Conservation (phyloP, 2,888 invertebrate genomes). For the Microctonus brassicae region DNA sequence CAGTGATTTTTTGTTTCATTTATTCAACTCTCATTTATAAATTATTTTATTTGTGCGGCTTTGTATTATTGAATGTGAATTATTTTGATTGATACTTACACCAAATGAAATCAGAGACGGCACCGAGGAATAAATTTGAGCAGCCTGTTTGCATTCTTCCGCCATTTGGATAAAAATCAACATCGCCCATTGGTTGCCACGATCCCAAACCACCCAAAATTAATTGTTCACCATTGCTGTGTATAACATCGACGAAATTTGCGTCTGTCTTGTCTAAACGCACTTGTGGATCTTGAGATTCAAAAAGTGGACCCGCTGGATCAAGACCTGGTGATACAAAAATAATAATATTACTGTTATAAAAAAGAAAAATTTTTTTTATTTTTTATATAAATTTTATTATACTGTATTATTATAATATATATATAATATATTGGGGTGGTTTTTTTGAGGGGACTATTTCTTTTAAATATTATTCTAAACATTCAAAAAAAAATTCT, state of each 20-base stretch:
- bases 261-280: constrained; percentile 89
- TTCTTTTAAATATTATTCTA: too few species aligned
- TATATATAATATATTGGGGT: too few species aligned
- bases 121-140: constrained; percentile 91
- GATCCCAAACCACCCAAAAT: constrained; percentile 90
- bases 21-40: background rate
- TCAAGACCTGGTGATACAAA: constrained; percentile 76
- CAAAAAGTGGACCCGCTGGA: constrained; percentile 92
- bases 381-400: too few species aligned
- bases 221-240: constrained; percentile 93
- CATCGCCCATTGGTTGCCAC: constrained; percentile 93
- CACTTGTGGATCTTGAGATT: constrained; percentile 88
- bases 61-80: background rate
- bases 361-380: too few species aligned
- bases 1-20: background rate
- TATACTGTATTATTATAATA: background rate
- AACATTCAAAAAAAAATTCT: too few species aligned
- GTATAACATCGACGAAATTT: constrained; percentile 91
- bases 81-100: constrained; percentile 72
- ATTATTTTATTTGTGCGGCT: background rate
- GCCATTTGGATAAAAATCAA: constrained; percentile 93
- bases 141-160: constrained; percentile 93
- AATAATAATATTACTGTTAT: constrained; percentile 37
- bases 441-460: too few species aligned
- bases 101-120: constrained; percentile 90